A percentile compares a stretch with the other conserved stretches of the same genome.
phyloP scores from a whole-genome alignment of 2,888 invertebrate species.

The Frankliniella fusca region DNA sequence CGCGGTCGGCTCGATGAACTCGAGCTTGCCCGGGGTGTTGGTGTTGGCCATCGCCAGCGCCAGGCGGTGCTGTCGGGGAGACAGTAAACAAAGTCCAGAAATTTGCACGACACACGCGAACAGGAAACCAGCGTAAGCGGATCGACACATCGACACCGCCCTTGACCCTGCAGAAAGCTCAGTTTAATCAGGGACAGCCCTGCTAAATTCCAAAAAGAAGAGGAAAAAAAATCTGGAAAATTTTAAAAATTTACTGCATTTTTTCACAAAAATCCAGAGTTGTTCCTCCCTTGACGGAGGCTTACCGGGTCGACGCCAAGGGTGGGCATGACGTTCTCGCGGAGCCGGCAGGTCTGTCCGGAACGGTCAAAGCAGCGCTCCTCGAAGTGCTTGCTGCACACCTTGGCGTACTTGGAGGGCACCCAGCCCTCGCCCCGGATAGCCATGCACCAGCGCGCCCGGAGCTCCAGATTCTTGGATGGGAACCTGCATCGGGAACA shows the following conservation, averaged over 20 bases:
- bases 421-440: not conserved
- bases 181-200: no score
- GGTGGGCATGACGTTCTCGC: slow-evolving; percentile 15
- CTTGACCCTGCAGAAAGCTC: no score
- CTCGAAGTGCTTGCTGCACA: slow-evolving; percentile 24
- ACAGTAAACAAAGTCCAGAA: no score
- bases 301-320: not conserved
- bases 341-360: not conserved
- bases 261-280: no score
- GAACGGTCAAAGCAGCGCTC: slow-evolving; percentile 7
- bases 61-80: no score
- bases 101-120: no score
- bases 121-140: no score
- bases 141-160: no score
- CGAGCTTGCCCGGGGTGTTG: not conserved
- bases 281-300: not conserved
- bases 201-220: no score
- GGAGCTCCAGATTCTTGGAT: slow-evolving; percentile 6
- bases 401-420: slow-evolving; percentile 9
- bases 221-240: no score
- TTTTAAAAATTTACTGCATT: no score
- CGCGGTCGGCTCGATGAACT: not conserved
- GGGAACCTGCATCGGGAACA: not conserved
- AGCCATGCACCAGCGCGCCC: slow-evolving; percentile 8
- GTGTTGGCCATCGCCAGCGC: not conserved